These are phyloP conservation scores for Echiichthys vipera DNA, from an alignment of 2,797 vertebrate genomes.

Conservation along the genomic window DNA sequence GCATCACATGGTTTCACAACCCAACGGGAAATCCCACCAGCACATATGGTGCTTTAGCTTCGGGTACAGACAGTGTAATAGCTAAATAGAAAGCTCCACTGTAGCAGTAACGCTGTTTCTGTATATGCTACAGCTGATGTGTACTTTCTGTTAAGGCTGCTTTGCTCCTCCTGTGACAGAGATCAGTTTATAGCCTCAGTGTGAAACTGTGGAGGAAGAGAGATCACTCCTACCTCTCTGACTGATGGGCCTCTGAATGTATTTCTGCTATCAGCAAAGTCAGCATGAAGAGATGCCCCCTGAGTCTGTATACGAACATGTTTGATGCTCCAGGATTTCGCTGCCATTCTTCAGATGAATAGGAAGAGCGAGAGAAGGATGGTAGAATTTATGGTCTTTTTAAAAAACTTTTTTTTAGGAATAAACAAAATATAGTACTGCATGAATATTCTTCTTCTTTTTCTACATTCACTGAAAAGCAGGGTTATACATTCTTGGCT, in stretches of 20 bases:
- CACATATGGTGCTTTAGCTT: constrained; percentile 63
- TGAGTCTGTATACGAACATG: constrained; percentile 59
- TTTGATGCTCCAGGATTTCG: constrained; percentile 51
- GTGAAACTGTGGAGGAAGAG: constrained; percentile 68
- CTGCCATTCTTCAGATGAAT: constrained; percentile 35
- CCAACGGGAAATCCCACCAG: constrained; percentile 47
- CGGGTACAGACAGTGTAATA: constrained; percentile 46
- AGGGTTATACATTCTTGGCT: background rate
- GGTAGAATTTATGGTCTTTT: too few species aligned
- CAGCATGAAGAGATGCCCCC: constrained; percentile 70
- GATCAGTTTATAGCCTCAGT: constrained; percentile 69
- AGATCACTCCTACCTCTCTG: constrained; percentile 66
- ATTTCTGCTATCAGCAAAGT: constrained; percentile 72
- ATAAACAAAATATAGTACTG: constrained; percentile 1
- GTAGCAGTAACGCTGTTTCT: constrained; percentile 51
- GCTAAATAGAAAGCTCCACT: constrained; percentile 51
- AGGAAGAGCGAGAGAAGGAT: constrained; percentile 13
- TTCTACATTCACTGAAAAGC: background rate
- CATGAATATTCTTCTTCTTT: background rate
- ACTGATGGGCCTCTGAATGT: constrained; percentile 72
- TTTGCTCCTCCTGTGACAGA: constrained; percentile 65
- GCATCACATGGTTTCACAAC: constrained; percentile 22
- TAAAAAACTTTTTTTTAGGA: constrained; percentile 1
- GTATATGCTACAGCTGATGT: constrained; percentile 60
- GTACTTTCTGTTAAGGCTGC: constrained; percentile 50